Evolutionary conservation across 1,140 invertebrate genomes (phyloP).

Genomic region (Eurosta solidaginis): DNA sequence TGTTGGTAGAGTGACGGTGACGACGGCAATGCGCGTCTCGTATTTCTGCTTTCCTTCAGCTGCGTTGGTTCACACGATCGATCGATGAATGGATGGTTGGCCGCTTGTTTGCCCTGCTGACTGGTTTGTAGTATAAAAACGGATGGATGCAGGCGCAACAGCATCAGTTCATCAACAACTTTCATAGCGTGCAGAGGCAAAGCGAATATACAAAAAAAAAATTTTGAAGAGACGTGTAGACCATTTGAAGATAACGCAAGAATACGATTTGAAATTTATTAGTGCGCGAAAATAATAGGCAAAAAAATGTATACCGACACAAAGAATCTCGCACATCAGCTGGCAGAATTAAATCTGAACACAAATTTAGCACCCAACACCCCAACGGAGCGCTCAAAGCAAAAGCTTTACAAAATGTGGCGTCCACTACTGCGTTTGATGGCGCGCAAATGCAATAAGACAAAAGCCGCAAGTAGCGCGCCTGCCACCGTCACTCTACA

Average conservation of each 20-base stretch:
- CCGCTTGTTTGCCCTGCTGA: not conserved
- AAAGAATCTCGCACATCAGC: conserved; percentile 42
- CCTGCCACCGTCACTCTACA: conserved; percentile 38
- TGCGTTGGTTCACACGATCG: conserved; percentile 26
- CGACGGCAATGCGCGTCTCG: not conserved
- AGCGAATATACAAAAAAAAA: conserved; percentile 11
- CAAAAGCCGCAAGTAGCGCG: not conserved
- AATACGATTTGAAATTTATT: conserved; percentile 4
- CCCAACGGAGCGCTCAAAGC: conserved; percentile 24
- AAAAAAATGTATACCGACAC: conserved; percentile 54
- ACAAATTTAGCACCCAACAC: conserved; percentile 29
- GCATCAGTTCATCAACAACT: conserved; percentile 58
- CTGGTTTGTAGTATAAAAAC: conserved; percentile 25
- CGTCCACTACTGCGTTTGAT: conserved; percentile 47
- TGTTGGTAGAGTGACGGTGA: not conserved
- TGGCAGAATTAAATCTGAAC: not conserved
- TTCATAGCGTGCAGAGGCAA: conserved; percentile 52
- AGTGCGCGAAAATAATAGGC: not conserved
- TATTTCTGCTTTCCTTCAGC: conserved; percentile 25
- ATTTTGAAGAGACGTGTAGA: not conserved
- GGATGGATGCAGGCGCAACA: conserved; percentile 45
- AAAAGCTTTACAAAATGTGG: conserved; percentile 46
- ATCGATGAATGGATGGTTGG: conserved; percentile 19
- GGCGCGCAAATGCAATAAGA: conserved; percentile 35
- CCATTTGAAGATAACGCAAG: not conserved